Evolutionary conservation across 2,797 vertebrate genomes (phyloP).

Genomic region (Selene dorsalis): DNA sequence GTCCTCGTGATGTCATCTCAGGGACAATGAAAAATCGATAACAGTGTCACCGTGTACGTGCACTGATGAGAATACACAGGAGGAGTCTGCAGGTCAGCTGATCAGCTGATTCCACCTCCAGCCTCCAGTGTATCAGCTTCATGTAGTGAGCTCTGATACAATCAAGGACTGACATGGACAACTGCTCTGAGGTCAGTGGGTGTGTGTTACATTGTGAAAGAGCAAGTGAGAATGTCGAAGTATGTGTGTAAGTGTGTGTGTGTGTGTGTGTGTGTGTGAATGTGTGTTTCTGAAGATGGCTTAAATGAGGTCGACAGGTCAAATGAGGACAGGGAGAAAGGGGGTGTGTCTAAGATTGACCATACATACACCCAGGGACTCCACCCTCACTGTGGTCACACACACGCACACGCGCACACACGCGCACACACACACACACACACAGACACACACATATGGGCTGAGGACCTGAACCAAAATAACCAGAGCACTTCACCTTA

Average conservation of each 20-base stretch:
- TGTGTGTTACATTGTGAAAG: conserved; percentile 53
- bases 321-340: conserved; percentile 61
- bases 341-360: conserved; percentile 44
- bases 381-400: conserved; percentile 39
- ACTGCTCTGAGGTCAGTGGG: conserved; percentile 61
- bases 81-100: too few relatives aligned
- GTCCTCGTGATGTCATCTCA: too few relatives aligned
- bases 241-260: conserved; percentile 28
- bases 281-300: conserved; percentile 20
- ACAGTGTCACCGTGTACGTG: too few relatives aligned
- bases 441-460: not conserved
- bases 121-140: too few relatives aligned
- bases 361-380: conserved; percentile 42
- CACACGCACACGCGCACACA: not conserved
- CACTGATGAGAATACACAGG: too few relatives aligned
- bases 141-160: conserved; percentile 13
- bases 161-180: conserved; percentile 54
- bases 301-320: conserved; percentile 56
- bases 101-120: too few relatives aligned
- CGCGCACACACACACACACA: not conserved
- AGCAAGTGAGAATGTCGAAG: conserved; percentile 11
- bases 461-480: conserved; percentile 39
- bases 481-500: conserved; percentile 38
- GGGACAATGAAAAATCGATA: too few relatives aligned
- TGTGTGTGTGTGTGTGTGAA: conserved; percentile 38